These are phyloP conservation scores for Parasteatoda lunata DNA, from an alignment of 2,888 invertebrate genomes.

Conservation along the genomic window DNA sequence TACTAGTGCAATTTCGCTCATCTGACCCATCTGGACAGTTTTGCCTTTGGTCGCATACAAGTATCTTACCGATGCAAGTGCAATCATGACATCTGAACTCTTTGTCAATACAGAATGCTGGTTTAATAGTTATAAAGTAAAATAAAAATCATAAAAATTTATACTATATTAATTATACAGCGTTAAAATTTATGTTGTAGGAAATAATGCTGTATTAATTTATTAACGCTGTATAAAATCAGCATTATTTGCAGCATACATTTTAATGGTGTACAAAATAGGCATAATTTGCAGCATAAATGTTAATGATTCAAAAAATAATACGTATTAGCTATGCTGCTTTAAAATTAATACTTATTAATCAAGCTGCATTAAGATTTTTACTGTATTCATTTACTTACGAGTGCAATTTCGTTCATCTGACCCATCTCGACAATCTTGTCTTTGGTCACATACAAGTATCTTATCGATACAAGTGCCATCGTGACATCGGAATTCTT, in stretches of 20 bases:
- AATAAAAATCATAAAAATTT: no score
- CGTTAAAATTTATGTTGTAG: no score
- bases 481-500: slow-evolving; percentile 72
- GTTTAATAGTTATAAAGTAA: background rate
- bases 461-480: slow-evolving; percentile 74
- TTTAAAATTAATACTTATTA: no score
- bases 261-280: no score
- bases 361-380: no score
- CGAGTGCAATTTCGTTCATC: slow-evolving; percentile 80
- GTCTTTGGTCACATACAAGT: slow-evolving; percentile 90
- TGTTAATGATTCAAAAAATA: no score
- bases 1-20: slow-evolving; percentile 77
- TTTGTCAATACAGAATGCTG: background rate
- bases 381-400: background rate
- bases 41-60: slow-evolving; percentile 90
- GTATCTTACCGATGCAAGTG: slow-evolving; percentile 75
- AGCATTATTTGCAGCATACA: no score
- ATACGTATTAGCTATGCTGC: no score
- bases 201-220: no score
- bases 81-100: slow-evolving; percentile 73
- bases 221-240: no score
- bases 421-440: slow-evolving; percentile 88
- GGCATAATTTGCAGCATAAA: no score
- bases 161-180: no score
- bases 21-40: slow-evolving; percentile 91